Conservation (phyloP, 2,113 vertebrate species). For the Isurus oxyrinchus region DNA sequence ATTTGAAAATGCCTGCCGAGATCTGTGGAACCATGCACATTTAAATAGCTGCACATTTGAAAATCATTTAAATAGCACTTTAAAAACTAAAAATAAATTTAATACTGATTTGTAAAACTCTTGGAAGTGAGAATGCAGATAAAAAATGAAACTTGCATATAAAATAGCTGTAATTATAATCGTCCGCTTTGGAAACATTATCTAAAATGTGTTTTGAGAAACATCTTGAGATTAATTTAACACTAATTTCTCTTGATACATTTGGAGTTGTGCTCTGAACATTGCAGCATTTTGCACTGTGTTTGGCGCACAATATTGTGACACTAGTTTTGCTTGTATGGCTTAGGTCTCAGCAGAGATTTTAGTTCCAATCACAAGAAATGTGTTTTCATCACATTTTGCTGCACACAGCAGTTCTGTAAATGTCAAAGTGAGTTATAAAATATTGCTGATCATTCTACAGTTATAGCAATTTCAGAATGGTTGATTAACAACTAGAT, state of each 20-base stretch:
- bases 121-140: not conserved
- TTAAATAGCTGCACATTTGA: conserved; percentile 19
- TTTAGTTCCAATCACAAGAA: not conserved
- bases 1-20: conserved; percentile 24
- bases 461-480: not conserved
- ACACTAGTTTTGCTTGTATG: not conserved
- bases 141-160: not conserved
- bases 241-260: not conserved
- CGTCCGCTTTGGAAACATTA: not conserved
- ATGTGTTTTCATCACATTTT: not conserved
- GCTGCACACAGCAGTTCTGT: not conserved
- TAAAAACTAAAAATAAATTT: not conserved
- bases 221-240: not conserved
- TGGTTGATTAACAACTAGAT: not conserved
- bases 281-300: not conserved
- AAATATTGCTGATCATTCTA: not conserved
- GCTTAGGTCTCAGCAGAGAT: not conserved
- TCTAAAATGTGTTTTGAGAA: not conserved
- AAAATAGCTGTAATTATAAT: not conserved
- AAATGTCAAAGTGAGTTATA: not conserved
- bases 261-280: not conserved
- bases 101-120: not conserved
- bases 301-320: not conserved
- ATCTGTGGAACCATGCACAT: conserved; percentile 8
- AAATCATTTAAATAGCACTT: not conserved